A percentile compares a stretch with the other conserved stretches of the same genome.
phyloP scores from a whole-genome alignment of 2,113 vertebrate species.

The Scomber colias region DNA sequence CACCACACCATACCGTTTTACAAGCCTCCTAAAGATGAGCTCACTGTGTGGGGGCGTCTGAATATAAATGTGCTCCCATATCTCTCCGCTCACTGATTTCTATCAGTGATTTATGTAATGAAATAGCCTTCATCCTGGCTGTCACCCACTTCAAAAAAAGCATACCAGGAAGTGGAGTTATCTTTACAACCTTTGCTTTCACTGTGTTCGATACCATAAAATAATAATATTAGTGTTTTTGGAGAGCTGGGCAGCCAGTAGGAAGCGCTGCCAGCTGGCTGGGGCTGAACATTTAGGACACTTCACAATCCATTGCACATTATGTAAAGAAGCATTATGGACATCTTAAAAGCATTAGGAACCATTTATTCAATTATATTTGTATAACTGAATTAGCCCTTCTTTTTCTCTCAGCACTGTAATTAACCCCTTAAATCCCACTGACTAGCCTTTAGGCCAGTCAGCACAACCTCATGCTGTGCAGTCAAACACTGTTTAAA shows the following conservation, averaged over 20 bases:
- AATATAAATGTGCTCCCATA: conserved; percentile 29
- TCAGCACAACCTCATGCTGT: no score
- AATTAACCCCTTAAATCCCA: neutral
- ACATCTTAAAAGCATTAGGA: no score
- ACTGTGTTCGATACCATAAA: neutral
- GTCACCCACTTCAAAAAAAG: conserved; percentile 25
- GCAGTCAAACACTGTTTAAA: no score
- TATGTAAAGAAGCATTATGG: no score
- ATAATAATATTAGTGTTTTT: no score
- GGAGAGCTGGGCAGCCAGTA: no score
- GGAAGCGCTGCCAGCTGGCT: no score
- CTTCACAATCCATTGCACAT: no score
- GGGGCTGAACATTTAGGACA: no score
- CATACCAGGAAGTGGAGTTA: neutral
- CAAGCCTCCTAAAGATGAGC: conserved; percentile 9
- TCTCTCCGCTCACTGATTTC: conserved; percentile 33
- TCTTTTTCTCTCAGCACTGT: neutral
- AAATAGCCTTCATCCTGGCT: conserved; percentile 18
- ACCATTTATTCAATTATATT: neutral
- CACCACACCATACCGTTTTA: neutral
- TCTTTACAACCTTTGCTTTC: neutral
- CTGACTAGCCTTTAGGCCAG: neutral
- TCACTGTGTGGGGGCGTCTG: neutral
- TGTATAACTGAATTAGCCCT: neutral
- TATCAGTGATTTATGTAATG: conserved; percentile 48